phyloP scores from a whole-genome alignment of 2,113 vertebrate genomes.

The Lagopus muta region DNA sequence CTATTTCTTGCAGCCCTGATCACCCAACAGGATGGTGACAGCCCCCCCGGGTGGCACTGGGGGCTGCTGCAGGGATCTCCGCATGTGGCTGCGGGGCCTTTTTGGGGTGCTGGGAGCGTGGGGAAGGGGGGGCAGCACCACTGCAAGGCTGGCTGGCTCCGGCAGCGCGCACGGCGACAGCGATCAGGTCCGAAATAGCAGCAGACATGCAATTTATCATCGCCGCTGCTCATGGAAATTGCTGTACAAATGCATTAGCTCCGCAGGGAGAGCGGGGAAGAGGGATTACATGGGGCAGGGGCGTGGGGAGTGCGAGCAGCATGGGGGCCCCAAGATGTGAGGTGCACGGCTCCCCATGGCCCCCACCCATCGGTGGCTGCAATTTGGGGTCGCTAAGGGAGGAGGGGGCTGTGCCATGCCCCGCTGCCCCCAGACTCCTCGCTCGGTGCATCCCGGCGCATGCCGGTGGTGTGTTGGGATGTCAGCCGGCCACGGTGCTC shows the following conservation, averaged over 20 bases:
- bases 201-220: slow-evolving; percentile 69
- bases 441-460: not conserved
- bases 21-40: not conserved
- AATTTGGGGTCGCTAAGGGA: not conserved
- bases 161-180: not conserved
- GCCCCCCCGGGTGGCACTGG: not conserved
- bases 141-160: not conserved
- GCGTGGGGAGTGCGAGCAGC: not conserved
- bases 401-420: not conserved
- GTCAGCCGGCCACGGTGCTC: slow-evolving; percentile 42
- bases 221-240: slow-evolving; percentile 63
- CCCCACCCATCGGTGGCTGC: not conserved
- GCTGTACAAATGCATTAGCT: slow-evolving; percentile 74
- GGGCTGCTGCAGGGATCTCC: not conserved
- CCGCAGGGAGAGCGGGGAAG: slow-evolving; percentile 44
- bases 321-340: rapidly evolving
- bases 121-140: slow-evolving; percentile 45
- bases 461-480: not conserved
- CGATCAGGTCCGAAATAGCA: slow-evolving; percentile 66
- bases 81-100: not conserved
- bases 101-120: rapidly evolving
- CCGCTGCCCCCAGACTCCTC: rapidly evolving
- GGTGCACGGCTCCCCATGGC: rapidly evolving
- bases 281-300: not conserved
- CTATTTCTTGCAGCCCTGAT: not conserved